Evolutionary conservation across 2,797 vertebrate species (phyloP).

Genomic region (Glossophaga mutica): DNA sequence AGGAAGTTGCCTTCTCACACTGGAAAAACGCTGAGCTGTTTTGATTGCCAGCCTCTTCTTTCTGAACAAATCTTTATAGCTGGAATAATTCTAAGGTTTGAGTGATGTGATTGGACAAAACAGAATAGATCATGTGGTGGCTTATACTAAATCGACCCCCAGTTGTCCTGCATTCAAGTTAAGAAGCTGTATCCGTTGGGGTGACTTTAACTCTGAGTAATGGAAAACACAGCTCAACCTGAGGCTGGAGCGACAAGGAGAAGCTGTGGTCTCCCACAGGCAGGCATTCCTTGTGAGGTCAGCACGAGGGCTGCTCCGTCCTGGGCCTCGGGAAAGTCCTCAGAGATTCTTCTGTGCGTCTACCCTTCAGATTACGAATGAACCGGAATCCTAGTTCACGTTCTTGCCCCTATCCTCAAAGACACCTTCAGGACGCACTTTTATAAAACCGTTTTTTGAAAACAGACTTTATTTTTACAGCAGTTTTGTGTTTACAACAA

Average conservation of each 20-base stretch:
- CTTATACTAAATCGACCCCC: not conserved
- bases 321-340: not conserved
- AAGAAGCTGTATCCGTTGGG: not conserved
- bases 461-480: not conserved
- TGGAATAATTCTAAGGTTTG: not conserved
- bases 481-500: not conserved
- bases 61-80: not conserved
- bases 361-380: not conserved
- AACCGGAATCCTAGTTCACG: not conserved
- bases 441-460: not conserved
- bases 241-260: not conserved
- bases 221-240: not conserved
- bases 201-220: not conserved
- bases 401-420: no score
- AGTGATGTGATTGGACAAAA: not conserved
- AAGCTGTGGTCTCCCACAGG: not conserved
- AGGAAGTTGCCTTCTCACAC: not conserved
- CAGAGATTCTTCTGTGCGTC: no score
- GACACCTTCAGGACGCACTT: not conserved
- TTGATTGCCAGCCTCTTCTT: not conserved
- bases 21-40: not conserved
- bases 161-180: not conserved
- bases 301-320: rapidly evolving
- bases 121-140: not conserved
- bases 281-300: not conserved